Conservation (phyloP, 1,140 invertebrate genomes). For the Halotydeus destructor region DNA sequence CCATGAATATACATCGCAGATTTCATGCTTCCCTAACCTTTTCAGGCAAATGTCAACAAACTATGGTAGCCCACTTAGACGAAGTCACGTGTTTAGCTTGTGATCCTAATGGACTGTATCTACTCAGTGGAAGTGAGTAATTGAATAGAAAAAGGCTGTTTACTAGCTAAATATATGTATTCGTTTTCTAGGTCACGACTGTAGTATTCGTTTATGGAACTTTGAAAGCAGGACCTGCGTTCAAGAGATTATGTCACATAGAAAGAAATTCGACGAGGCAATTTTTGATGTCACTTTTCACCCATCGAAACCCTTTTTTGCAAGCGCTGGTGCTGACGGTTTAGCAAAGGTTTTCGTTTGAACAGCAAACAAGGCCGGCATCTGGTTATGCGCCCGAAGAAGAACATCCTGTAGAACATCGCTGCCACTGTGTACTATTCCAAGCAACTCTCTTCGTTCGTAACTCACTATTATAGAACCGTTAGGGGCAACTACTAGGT, state of each 20-base stretch:
- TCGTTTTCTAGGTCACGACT: conserved; percentile 61
- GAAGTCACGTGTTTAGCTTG: conserved; percentile 92
- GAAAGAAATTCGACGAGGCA: conserved; percentile 98
- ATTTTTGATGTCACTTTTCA: conserved; percentile 99
- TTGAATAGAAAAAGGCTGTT: neutral
- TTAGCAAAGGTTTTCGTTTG: conserved; percentile 98
- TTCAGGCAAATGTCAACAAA: conserved; percentile 62
- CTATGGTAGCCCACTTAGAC: conserved; percentile 96
- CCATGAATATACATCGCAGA: neutral
- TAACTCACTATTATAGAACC: too few relatives aligned
- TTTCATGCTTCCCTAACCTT: neutral
- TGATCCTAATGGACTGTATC: conserved; percentile 91
- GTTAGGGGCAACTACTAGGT: too few relatives aligned
- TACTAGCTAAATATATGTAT: conserved; percentile 2
- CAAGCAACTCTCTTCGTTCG: too few relatives aligned
- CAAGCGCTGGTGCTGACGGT: conserved; percentile 91
- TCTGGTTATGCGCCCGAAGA: too few relatives aligned
- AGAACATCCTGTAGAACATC: too few relatives aligned
- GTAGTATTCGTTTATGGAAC: conserved; percentile 96
- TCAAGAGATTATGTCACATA: conserved; percentile 96
- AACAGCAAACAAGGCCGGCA: too few relatives aligned
- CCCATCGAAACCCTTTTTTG: conserved; percentile 91
- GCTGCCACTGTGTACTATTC: too few relatives aligned
- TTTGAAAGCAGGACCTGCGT: conserved; percentile 96
- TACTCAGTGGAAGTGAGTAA: conserved; percentile 75